Base-by-base conservation (phyloP, 2,888 invertebrate species). In the Drosophila fungiperda region DNA sequence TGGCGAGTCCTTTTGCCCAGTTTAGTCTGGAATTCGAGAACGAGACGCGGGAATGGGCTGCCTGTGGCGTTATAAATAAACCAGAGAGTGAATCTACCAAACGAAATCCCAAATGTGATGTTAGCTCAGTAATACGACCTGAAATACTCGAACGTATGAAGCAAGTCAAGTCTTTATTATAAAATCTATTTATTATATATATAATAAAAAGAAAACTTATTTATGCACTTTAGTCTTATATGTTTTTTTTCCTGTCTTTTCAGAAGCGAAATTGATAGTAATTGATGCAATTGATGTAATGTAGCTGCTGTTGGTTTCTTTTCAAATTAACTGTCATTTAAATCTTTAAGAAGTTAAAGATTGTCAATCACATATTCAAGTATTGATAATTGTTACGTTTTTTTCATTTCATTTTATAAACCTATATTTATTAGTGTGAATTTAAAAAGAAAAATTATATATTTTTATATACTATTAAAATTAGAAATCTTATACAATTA, bases 101-200 rank as follows among this genome's bases (percentile, higher is more conserved):
- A 33, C 71, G 57, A 0, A 60, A 48, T 29, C 78, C 76, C 8
- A 59, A 26, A 11, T 69, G 55, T 67, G 63, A 75, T 58, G 26
- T 76, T 1, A 9, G 38, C 0, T 63, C 61, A 1, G 50, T 26
- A 0, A 66, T 85, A 38, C 68, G 26, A 7, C 76, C 87, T 0
- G 52, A 64, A 17, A 84, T 85, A 12, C 58, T 85, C 1, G 64
- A 69, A 23, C 69, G 65, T 20, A 88, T 84, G 72, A 68, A 53
- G 35, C 29, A 75, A 53, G 12, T 68, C 0, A 88, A 73, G 23
- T 12, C 17, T 36, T 53, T 67, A 36, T 65, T 68, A 45, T 45
- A 38, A 38, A 3, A n/a, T 8, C 8, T 17, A 36, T 33, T n/a
- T 45, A 52, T 52, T 48, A n/a, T 40, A 4, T 32, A 11, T 26